phyloP scores from a whole-genome alignment of 2,888 invertebrate species.

The Deilephila porcellus region DNA sequence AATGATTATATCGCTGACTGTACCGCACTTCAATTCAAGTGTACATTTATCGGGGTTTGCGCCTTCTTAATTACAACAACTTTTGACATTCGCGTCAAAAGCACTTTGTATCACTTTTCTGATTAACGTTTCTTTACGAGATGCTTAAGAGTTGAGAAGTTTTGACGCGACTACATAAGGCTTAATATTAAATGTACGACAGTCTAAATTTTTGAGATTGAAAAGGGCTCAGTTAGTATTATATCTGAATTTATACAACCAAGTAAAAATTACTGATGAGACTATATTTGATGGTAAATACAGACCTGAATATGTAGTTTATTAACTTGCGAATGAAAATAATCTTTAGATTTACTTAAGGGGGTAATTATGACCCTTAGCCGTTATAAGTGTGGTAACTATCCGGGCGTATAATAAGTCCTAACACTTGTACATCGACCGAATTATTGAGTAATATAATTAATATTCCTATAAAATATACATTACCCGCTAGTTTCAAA shows the following conservation, averaged over 20 bases:
- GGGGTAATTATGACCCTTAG: too few relatives aligned
- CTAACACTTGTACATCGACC: too few relatives aligned
- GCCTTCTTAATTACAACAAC: constrained; percentile 42
- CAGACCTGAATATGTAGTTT: too few relatives aligned
- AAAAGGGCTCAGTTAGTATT: too few relatives aligned
- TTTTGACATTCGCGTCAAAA: constrained; percentile 48
- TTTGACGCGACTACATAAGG: not conserved
- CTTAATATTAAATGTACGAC: not conserved
- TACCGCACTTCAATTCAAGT: constrained; percentile 46
- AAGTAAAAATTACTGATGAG: too few relatives aligned
- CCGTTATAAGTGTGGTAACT: too few relatives aligned
- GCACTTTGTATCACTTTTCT: constrained; percentile 52
- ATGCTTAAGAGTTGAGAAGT: not conserved
- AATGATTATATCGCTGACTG: constrained; percentile 68
- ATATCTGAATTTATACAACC: too few relatives aligned
- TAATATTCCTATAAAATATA: not conserved
- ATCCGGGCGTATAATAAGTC: too few relatives aligned
- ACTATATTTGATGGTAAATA: not conserved
- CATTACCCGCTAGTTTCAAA: not conserved
- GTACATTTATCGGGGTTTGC: constrained; percentile 54
- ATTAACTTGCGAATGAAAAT: too few relatives aligned
- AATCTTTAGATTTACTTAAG: too few relatives aligned
- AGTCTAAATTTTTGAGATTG: too few relatives aligned
- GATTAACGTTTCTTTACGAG: constrained; percentile 51
- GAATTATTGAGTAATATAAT: too few relatives aligned